Percentiles rank a stretch among this genome's conserved stretches.
phyloP scores from a whole-genome alignment of 2,797 vertebrate species.

The Galagoides demidoff region DNA sequence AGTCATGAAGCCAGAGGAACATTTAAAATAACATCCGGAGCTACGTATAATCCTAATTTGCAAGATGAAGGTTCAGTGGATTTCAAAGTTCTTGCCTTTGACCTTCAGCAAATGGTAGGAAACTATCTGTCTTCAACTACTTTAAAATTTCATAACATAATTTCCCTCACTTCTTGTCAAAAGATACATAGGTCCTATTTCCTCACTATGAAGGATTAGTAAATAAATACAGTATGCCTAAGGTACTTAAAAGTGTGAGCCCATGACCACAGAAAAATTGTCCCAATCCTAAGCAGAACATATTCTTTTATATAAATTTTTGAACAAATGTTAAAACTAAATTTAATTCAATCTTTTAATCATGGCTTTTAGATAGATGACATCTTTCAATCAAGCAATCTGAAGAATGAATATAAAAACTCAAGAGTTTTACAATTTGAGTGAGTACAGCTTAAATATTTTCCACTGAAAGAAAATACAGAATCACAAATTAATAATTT shows the following conservation, averaged over 20 bases:
- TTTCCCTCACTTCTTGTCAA: slow-evolving; percentile 35
- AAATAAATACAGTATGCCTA: neutral
- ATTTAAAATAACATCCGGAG: slow-evolving; percentile 86
- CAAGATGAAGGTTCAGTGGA: slow-evolving; percentile 84
- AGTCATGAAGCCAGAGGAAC: slow-evolving; percentile 75
- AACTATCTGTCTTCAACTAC: neutral
- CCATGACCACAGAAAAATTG: neutral
- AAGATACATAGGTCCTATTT: neutral
- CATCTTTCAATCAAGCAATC: slow-evolving; percentile 84
- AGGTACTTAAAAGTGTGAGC: neutral
- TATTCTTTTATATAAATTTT: neutral
- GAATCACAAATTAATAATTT: neutral
- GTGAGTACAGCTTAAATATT: slow-evolving; percentile 78
- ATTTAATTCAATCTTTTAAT: neutral
- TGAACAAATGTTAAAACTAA: slow-evolving; percentile 10
- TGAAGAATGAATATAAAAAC: slow-evolving; percentile 81
- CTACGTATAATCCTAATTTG: slow-evolving; percentile 82
- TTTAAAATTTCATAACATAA: slow-evolving; percentile 14
- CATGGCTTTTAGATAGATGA: slow-evolving; percentile 80
- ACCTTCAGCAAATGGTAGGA: slow-evolving; percentile 88
- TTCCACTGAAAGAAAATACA: neutral
- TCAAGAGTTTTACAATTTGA: slow-evolving; percentile 84
- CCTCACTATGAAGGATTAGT: neutral
- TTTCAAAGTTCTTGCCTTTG: slow-evolving; percentile 89
- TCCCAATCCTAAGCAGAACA: neutral